Conservation (phyloP, 1,140 invertebrate genomes). For the Lethrus apterus region DNA sequence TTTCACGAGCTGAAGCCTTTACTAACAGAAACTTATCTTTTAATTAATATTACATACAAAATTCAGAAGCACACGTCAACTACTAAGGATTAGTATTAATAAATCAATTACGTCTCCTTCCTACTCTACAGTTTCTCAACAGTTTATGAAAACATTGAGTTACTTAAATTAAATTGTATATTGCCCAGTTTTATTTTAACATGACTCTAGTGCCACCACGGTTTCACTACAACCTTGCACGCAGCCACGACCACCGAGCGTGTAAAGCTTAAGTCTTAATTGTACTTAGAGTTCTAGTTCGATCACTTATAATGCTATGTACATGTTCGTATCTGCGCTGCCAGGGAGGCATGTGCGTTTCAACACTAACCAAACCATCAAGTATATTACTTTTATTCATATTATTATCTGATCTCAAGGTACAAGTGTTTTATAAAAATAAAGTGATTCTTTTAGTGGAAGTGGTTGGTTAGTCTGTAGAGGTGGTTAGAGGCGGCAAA, state of each 20-base stretch:
- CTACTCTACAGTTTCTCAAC: too few species aligned
- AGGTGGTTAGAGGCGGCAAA: slow-evolving; percentile 20
- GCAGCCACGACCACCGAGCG: background rate
- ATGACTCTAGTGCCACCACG: too few species aligned
- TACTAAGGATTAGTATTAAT: too few species aligned
- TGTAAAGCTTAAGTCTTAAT: slow-evolving; percentile 21
- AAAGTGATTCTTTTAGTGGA: slow-evolving; percentile 30
- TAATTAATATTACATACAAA: too few species aligned
- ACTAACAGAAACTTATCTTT: too few species aligned
- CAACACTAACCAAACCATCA: slow-evolving; percentile 15
- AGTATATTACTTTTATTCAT: background rate
- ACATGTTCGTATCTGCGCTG: slow-evolving; percentile 34
- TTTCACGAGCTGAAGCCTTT: too few species aligned
- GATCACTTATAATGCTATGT: slow-evolving; percentile 35
- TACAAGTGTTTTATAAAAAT: slow-evolving; percentile 32
- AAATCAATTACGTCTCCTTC: too few species aligned
- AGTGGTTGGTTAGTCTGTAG: slow-evolving; percentile 35
- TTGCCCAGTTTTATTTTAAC: too few species aligned
- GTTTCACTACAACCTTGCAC: slow-evolving; percentile 6
- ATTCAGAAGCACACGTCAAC: too few species aligned
- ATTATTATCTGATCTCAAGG: slow-evolving; percentile 29
- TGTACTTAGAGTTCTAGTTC: slow-evolving; percentile 36
- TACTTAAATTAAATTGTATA: too few species aligned
- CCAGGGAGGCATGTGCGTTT: slow-evolving; percentile 30
- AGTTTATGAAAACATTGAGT: too few species aligned